Evolutionary conservation across 1,140 invertebrate species (phyloP), one percentile per base, ranked within the genome.

Genomic region (Procambarus clarkii): DNA sequence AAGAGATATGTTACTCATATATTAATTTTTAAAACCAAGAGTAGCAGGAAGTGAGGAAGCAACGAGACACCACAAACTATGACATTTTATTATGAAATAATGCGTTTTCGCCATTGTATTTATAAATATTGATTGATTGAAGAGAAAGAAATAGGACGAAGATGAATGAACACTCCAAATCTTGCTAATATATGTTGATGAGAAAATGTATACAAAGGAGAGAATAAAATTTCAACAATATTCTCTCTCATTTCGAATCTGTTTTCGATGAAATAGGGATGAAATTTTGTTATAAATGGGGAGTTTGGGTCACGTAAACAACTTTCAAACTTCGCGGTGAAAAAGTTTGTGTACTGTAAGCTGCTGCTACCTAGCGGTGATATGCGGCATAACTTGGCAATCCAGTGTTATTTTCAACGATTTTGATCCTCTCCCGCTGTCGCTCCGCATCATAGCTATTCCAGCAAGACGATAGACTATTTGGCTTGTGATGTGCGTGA

Each of bases 271-370:
- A 34, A 24, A 34, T 74, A 4, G 4, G 5, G 69, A 4, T 21
- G 34, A 34, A 74, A 74, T 74, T 24, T 24, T 8, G 8, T 7
- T 74, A 74, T 34, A 34, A 74, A 34, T 34, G 8, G 69, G 5
- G n/a, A 74, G 24, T 15, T 5, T 21, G 15, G 44, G 3, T 1
- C 24, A 92, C 8, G 80, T 92, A 85, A 85, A 88, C 86, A 92
- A 83, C 34, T 45, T 89, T 92, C 85, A 44, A 92, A 92, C 34
- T 71, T 90, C 45, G 79, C 87, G 92, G 85, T 50, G 58, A 60
- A 71, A 78, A 91, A 82, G 92, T 92, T 92, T 92, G 92, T 92
- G 92, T 92, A 92, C 92, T 92, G 92, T 90, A 87, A 79, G 87
- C 48, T 92, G 92, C 92, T 92, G 87, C 88, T 88, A 74, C 81